Evolutionary conservation across 2,888 invertebrate species (phyloP).

Genomic region (Lasioglossum pauxillum): DNA sequence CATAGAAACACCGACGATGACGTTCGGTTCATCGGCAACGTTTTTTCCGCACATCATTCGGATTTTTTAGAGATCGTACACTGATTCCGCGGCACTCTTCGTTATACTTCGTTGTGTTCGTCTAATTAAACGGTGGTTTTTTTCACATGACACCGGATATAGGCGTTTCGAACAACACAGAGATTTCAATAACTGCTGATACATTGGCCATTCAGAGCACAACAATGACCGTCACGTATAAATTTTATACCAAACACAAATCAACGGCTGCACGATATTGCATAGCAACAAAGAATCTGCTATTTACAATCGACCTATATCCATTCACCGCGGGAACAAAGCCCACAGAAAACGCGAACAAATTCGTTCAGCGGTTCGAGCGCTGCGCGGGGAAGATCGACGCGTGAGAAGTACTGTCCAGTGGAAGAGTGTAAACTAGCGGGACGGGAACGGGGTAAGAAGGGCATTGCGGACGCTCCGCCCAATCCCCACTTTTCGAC

Average conservation of each 20-base stretch:
- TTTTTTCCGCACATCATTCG: background rate
- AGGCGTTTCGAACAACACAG: background rate
- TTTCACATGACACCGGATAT: background rate
- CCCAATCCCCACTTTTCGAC: too few species aligned
- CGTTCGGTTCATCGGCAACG: background rate
- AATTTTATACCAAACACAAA: slow-evolving; percentile 10
- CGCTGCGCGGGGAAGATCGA: background rate
- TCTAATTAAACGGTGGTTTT: background rate
- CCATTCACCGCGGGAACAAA: slow-evolving; percentile 7
- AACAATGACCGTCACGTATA: slow-evolving; percentile 12
- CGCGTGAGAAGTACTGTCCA: background rate
- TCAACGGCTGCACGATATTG: slow-evolving; percentile 10
- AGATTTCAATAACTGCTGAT: slow-evolving; percentile 1
- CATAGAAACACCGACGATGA: background rate
- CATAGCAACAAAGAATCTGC: slow-evolving; percentile 20
- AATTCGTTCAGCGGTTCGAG: background rate
- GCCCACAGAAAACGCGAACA: background rate
- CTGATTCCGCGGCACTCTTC: background rate
- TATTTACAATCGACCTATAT: slow-evolving; percentile 23
- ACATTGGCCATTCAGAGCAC: background rate
- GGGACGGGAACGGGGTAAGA: too few species aligned
- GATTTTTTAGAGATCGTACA: background rate
- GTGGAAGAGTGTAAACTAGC: too few species aligned
- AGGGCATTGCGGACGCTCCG: too few species aligned
- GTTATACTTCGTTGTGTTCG: background rate